Evolutionary conservation across 1,140 invertebrate species (phyloP).

Genomic region (Eubasilissa regina): DNA sequence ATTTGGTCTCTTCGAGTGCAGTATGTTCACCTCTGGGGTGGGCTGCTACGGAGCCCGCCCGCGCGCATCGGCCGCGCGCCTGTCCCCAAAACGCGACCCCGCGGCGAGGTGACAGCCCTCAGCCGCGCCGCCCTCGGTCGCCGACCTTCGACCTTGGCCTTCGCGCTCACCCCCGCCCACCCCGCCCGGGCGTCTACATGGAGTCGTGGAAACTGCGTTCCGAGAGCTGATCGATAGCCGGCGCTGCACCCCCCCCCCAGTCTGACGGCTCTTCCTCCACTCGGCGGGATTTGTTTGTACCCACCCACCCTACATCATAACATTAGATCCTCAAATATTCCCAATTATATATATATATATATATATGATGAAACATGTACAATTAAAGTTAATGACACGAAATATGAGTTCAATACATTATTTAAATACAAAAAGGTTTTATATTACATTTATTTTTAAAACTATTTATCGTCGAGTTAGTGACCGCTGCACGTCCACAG

Average conservation of each 20-base stretch:
- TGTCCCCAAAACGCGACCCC: conserved; percentile 23
- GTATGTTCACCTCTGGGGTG: conserved; percentile 3
- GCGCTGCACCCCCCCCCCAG: conserved; percentile 6
- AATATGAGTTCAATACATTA: too few species aligned
- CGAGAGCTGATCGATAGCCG: conserved; percentile 40
- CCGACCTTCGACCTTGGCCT: conserved; percentile 59
- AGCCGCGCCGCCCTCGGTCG: conserved; percentile 33
- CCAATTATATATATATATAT: too few species aligned
- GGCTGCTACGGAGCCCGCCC: conserved; percentile 12
- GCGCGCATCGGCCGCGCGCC: conserved; percentile 22
- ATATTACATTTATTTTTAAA: too few species aligned
- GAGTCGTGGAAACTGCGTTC: conserved; percentile 35
- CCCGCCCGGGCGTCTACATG: conserved; percentile 18
- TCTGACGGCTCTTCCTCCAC: conserved; percentile 1
- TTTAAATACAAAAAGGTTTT: too few species aligned
- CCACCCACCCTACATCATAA: too few species aligned
- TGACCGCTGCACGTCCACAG: too few species aligned
- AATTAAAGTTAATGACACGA: too few species aligned
- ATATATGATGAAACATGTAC: too few species aligned
- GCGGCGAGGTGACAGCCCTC: conserved; percentile 34
- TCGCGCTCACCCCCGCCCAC: conserved; percentile 41
- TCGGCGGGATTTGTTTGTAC: too few species aligned
- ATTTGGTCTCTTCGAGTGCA: too few species aligned
- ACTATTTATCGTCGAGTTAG: too few species aligned
- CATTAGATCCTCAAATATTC: too few species aligned